Percentiles rank a stretch among this genome's conserved stretches.
Conservation (phyloP, 2,797 vertebrate species). For the Myiothlypis chrysogaster region DNA sequence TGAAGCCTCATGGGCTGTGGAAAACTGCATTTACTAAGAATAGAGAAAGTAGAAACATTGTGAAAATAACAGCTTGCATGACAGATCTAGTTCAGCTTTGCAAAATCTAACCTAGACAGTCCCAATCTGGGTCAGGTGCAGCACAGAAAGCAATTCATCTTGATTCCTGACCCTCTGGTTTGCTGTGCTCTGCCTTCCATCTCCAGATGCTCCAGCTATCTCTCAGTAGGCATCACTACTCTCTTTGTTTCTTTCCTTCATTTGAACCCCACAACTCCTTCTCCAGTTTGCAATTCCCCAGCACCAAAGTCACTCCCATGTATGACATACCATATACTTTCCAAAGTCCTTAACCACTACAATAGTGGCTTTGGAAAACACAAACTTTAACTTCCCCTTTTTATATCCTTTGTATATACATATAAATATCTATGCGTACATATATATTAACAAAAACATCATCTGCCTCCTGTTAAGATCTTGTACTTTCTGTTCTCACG, state of each 20-base stretch:
- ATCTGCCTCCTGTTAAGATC: neutral
- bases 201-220: neutral
- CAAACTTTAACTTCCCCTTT: neutral
- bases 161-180: neutral
- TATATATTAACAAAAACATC: neutral
- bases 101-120: neutral
- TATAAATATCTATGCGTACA: neutral
- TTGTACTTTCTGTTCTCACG: neutral
- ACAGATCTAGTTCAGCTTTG: slow-evolving; percentile 22
- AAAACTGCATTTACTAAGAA: slow-evolving; percentile 13
- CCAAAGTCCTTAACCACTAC: neutral
- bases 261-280: neutral
- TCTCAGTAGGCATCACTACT: neutral
- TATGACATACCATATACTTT: neutral
- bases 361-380: neutral
- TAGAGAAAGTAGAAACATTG: neutral
- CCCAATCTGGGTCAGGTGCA: neutral
- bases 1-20: neutral
- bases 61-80: slow-evolving; percentile 27
- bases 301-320: neutral
- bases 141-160: neutral
- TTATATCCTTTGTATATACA: neutral
- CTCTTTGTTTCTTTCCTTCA: neutral
- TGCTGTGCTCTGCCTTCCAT: neutral
- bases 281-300: neutral